phyloP scores from a whole-genome alignment of 1,140 invertebrate genomes.

The Oppia nitens region DNA sequence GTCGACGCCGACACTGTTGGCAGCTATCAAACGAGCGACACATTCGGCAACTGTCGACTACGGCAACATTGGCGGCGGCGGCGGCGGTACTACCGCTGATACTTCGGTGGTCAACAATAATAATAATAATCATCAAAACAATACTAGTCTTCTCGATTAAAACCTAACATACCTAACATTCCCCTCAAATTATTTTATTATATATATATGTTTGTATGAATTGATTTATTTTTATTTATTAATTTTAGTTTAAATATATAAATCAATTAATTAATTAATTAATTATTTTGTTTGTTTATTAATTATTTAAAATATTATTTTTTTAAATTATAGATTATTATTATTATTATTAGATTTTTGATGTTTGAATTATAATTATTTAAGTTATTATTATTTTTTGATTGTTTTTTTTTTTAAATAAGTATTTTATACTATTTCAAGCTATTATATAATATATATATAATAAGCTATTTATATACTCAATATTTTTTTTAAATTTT shows the following conservation, averaged over 20 bases:
- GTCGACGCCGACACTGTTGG: too few species aligned
- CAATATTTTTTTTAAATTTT: too few species aligned
- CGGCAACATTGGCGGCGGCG: not conserved
- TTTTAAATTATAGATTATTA: too few species aligned
- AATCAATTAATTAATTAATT: too few species aligned
- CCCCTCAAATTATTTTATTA: not conserved
- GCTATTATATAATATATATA: not conserved
- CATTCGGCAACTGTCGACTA: too few species aligned
- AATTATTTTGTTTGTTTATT: too few species aligned
- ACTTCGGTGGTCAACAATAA: not conserved
- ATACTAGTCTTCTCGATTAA: slow-evolving; percentile 10
- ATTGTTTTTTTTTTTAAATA: not conserved
- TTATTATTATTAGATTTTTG: too few species aligned
- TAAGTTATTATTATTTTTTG: not conserved
- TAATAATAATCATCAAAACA: not conserved
- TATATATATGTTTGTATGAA: too few species aligned
- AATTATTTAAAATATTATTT: not conserved
- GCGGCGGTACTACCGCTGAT: not conserved
- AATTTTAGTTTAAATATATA: too few species aligned
- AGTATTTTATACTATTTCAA: not conserved
- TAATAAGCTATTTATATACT: slow-evolving; percentile 7
- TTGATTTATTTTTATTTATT: not conserved
- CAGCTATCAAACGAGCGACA: too few species aligned
- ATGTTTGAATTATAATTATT: not conserved
- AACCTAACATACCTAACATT: not conserved